These are phyloP conservation scores for Sinosuthora webbiana DNA, from an alignment of 2,113 vertebrate genomes.

Conservation along the genomic window DNA sequence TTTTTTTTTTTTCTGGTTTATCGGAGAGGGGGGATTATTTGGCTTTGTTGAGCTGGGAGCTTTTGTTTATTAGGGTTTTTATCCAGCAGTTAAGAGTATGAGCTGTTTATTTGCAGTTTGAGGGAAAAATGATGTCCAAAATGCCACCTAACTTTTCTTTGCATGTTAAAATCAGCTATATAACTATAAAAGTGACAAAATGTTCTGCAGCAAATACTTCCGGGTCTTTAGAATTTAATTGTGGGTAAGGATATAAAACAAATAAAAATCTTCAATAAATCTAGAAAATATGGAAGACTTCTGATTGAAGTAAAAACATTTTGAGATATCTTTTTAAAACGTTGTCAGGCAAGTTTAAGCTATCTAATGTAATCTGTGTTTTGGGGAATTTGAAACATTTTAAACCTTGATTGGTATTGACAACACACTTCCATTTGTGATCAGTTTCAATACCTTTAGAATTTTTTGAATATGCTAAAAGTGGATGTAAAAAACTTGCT, in stretches of 20 bases:
- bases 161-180: background rate
- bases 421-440: background rate
- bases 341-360: background rate
- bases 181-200: background rate
- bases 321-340: background rate
- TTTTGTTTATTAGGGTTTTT: background rate
- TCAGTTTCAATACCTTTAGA: background rate
- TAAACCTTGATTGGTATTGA: background rate
- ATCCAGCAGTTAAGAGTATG: background rate
- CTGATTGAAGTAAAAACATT: background rate
- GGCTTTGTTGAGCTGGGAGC: background rate
- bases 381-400: background rate
- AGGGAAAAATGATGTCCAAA: background rate
- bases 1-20: background rate
- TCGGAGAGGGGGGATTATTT: fast-evolving
- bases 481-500: background rate
- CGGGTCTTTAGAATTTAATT: background rate
- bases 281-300: background rate
- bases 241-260: too few relatives aligned
- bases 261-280: background rate
- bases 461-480: background rate
- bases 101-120: slow-evolving; percentile 1
- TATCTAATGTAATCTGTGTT: background rate
- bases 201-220: background rate
- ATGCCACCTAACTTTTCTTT: background rate